Percentiles rank a stretch among this genome's conserved stretches.
These are phyloP conservation scores for Aspidapion aeneum DNA, from an alignment of 2,888 invertebrate genomes.

Conservation along the genomic window DNA sequence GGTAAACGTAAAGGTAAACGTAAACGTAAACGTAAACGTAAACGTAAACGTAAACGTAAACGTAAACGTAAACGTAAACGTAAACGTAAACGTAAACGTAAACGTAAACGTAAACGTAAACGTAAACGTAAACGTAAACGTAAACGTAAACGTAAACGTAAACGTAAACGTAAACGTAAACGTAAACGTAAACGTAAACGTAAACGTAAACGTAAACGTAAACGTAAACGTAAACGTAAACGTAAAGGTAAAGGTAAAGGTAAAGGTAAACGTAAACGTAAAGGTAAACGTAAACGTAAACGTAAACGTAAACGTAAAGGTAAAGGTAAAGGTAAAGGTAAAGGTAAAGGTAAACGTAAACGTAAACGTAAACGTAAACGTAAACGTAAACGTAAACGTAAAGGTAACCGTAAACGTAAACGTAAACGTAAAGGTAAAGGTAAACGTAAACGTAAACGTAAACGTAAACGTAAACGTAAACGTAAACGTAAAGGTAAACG, in stretches of 20 bases:
- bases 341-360: background rate
- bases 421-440: background rate
- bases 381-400: background rate
- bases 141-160: background rate
- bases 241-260: background rate
- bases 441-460: background rate
- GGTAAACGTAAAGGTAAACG: background rate
- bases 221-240: background rate
- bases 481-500: background rate
- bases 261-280: background rate
- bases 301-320: background rate
- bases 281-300: background rate
- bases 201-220: background rate
- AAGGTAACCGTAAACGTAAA: background rate
- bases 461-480: background rate
- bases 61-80: background rate
- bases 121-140: background rate
- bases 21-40: background rate
- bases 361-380: background rate
- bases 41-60: background rate
- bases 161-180: background rate
- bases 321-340: background rate
- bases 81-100: background rate
- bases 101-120: background rate
- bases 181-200: background rate